Percentiles rank a stretch among this genome's conserved stretches.
Conservation (phyloP, 2,113 vertebrate genomes). For the Gallinago jamesoni region DNA sequence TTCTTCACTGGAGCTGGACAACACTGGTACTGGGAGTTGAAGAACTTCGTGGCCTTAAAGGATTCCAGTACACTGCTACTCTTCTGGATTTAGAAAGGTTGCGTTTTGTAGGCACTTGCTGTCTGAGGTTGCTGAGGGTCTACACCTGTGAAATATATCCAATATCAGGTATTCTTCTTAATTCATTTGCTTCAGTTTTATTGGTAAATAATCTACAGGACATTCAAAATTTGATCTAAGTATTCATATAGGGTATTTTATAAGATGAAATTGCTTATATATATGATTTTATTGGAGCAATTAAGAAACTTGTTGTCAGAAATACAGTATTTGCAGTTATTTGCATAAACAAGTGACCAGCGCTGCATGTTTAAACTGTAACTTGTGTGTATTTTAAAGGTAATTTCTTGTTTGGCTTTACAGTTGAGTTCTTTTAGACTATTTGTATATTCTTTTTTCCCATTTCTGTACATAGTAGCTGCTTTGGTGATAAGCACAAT, state of each 20-base stretch:
- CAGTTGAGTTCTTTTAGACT: neutral
- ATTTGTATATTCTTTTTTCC: neutral
- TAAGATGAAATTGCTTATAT: neutral
- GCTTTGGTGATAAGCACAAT: neutral
- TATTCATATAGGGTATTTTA: neutral
- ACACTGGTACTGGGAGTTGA: slow-evolving; percentile 96
- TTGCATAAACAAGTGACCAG: neutral
- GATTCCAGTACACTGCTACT: slow-evolving; percentile 97
- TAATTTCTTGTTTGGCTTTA: neutral
- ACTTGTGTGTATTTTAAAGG: neutral
- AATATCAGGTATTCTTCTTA: slow-evolving; percentile 84
- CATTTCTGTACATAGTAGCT: neutral
- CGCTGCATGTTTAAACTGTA: neutral
- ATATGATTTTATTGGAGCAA: neutral
- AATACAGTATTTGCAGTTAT: neutral
- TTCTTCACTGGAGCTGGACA: slow-evolving; percentile 99
- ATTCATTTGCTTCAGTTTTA: neutral
- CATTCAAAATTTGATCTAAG: neutral
- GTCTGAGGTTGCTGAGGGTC: slow-evolving; percentile 91
- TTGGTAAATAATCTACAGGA: neutral
- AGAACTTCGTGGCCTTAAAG: slow-evolving; percentile 94
- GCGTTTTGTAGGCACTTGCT: slow-evolving; percentile 96
- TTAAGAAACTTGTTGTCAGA: neutral
- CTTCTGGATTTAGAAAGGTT: slow-evolving; percentile 94
- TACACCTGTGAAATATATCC: slow-evolving; percentile 99